Base-by-base conservation (phyloP, 2,797 vertebrate species). In the Crocidura indochinensis region DNA sequence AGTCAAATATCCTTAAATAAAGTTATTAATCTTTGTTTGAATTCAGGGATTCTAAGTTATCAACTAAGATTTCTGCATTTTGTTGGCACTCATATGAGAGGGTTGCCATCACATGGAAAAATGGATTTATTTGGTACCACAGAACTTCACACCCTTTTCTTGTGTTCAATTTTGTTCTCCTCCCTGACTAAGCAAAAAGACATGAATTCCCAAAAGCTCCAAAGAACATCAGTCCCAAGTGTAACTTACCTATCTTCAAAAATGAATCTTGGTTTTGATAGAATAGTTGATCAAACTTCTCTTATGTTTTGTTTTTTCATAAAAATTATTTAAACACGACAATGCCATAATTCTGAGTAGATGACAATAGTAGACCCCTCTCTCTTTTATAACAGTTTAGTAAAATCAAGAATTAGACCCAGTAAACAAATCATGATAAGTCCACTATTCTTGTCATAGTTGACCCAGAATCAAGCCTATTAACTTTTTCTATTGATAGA, bases 201-300 rank as follows among this genome's bases (percentile, higher is more conserved):
- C 0, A 4, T 15, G 22, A 12, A 85, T 2, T n/a, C 84, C 88
- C 56, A 67, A 27, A 29, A 1, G 38, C 84, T 15, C 11, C 19
- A 60, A 17, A 60, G 24, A 0, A n/a, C 11, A 84, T 81, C 9
- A 19, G 20, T 64, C 10, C 29, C 60, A 68, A 79, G 19, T 47
- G 85, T 56, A 65, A 62, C 82, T 65, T 73, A 64, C 4, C 0
- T 91, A 65, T 38, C 10, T 62, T 51, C 19, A 29, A 88, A 49
- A 88, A 89, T 20, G 27, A 80, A 68, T 44, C 49, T 91, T 86
- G 3, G 9, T 78, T 94, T 83, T 85, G 38, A 26, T 75, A 75
- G 11, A 20, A 49, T 27, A 72, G 80, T 79, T 77, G 38, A 51
- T 53, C 86, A 31, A 60, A 71, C 6, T 73, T 60, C 53, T 60